Conservation (phyloP, 2,113 vertebrate genomes). For the Leptosomus discolor region DNA sequence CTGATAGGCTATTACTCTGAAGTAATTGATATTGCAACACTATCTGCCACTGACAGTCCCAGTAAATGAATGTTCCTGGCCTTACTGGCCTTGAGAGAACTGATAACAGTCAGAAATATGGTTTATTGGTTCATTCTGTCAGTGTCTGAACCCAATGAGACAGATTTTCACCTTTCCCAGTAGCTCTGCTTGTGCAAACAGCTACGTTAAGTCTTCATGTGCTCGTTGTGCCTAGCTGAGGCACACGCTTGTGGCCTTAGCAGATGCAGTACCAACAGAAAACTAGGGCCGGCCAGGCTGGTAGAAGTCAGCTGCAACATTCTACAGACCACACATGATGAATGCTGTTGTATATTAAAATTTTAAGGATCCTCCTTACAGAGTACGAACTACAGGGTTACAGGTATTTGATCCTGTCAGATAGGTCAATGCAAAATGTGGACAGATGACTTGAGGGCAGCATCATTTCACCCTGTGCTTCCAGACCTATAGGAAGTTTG, state of each 20-base stretch:
- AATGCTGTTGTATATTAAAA: not conserved
- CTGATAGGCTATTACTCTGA: not conserved
- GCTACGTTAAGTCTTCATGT: not conserved
- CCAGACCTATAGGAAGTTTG: not conserved
- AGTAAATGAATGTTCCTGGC: not conserved
- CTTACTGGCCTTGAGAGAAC: not conserved
- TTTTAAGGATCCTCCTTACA: not conserved
- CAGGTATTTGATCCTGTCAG: accelerated
- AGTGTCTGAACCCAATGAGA: not conserved
- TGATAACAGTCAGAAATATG: not conserved
- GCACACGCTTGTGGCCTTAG: not conserved
- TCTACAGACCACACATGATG: not conserved
- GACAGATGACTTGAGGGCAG: not conserved
- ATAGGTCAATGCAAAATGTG: not conserved
- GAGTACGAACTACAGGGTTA: not conserved
- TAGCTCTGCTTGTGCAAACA: not conserved
- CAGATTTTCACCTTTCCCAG: not conserved
- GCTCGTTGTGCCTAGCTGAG: not conserved
- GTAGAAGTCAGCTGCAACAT: not conserved
- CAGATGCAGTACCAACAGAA: not conserved
- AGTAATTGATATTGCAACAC: not conserved
- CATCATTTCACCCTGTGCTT: not conserved
- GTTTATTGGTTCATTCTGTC: not conserved
- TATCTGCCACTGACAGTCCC: not conserved
- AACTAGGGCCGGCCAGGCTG: not conserved